Percentiles rank a stretch among this genome's conserved stretches.
Evolutionary conservation across 1,140 invertebrate genomes (phyloP).

Genomic region (Laodelphax striatellus): DNA sequence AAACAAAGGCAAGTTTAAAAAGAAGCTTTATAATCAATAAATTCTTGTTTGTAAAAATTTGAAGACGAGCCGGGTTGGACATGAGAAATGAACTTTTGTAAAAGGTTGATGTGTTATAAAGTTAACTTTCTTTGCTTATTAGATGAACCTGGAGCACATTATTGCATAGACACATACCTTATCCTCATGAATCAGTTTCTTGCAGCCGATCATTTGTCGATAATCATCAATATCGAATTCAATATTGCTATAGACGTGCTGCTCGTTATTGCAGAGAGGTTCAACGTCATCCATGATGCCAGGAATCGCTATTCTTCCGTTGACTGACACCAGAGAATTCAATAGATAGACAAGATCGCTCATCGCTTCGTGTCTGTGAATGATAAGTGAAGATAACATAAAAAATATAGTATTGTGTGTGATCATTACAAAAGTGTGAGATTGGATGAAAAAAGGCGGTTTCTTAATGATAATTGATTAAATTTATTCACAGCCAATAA

Average conservation of each 20-base stretch:
- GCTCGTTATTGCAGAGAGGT: slow-evolving; percentile 60
- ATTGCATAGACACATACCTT: slow-evolving; percentile 45
- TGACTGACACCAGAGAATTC: slow-evolving; percentile 65
- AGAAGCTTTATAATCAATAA: no score
- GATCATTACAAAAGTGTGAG: neutral
- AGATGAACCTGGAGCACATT: no score
- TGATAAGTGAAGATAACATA: neutral
- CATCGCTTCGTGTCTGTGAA: slow-evolving; percentile 67
- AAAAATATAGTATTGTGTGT: no score
- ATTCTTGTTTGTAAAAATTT: no score
- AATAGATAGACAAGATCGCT: slow-evolving; percentile 76
- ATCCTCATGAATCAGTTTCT: slow-evolving; percentile 59
- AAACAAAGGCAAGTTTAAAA: no score
- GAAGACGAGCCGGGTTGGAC: no score
- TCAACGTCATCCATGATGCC: slow-evolving; percentile 71
- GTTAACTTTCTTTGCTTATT: no score
- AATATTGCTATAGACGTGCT: slow-evolving; percentile 68
- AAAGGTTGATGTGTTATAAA: no score
- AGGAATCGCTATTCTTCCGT: slow-evolving; percentile 72
- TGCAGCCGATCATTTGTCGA: slow-evolving; percentile 54
- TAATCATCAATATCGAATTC: slow-evolving; percentile 84
- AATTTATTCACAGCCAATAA: no score
- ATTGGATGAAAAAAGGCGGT: no score
- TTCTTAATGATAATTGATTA: no score
- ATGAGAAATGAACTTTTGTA: no score